These are phyloP conservation scores for Erpobdella octoculata DNA, from an alignment of 2,888 invertebrate species.

Conservation along the genomic window DNA sequence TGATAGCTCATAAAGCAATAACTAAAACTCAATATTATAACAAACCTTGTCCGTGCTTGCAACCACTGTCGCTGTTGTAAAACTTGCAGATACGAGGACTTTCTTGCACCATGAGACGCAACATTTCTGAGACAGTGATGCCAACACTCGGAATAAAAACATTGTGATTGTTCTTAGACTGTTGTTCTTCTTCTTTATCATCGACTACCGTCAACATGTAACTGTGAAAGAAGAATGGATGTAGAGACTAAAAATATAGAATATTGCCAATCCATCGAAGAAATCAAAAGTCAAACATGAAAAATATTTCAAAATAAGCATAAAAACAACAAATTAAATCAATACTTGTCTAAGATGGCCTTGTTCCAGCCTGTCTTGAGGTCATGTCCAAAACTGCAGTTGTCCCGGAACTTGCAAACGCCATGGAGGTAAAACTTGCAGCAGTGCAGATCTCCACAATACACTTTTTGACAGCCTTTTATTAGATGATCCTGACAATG, in stretches of 20 bases:
- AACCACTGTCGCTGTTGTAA: slow-evolving; percentile 28
- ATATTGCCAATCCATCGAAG: too few relatives aligned
- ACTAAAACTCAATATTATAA: neutral
- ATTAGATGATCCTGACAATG: slow-evolving; percentile 14
- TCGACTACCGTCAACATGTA: neutral
- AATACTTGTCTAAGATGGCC: slow-evolving; percentile 14
- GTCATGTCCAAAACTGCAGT: slow-evolving; percentile 26
- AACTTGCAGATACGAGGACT: slow-evolving; percentile 32
- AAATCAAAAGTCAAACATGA: neutral
- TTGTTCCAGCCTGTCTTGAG: slow-evolving; percentile 15
- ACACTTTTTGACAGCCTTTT: slow-evolving; percentile 22
- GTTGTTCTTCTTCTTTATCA: neutral
- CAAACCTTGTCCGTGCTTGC: slow-evolving; percentile 25
- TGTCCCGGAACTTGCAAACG: slow-evolving; percentile 25
- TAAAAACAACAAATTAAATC: neutral
- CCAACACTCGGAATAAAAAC: too few relatives aligned
- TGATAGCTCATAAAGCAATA: neutral
- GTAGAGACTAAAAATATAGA: too few relatives aligned
- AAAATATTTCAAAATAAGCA: neutral
- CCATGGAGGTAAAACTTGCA: slow-evolving; percentile 30
- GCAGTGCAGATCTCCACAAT: slow-evolving; percentile 26
- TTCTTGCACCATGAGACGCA: slow-evolving; percentile 6
- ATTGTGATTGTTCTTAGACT: too few relatives aligned
- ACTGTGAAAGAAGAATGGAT: neutral
- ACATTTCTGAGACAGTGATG: neutral